Evolutionary conservation across 2,888 invertebrate genomes (phyloP).

Genomic region (Julus scanicus): DNA sequence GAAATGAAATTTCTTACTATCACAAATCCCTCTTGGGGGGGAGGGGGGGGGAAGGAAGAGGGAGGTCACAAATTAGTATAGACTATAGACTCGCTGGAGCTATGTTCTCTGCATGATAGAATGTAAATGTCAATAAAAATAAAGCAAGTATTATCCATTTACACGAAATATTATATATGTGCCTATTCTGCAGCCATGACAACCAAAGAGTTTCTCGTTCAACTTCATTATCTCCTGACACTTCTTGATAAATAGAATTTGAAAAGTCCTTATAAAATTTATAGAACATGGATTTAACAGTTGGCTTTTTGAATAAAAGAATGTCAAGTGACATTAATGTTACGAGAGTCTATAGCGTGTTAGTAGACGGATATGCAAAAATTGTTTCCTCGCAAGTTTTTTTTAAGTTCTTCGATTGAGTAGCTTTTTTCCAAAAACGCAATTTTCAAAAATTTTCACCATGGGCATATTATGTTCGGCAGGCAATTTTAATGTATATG

Average conservation of each 20-base stretch:
- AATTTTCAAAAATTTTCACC: neutral
- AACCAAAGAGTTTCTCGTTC: conserved; percentile 27
- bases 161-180: neutral
- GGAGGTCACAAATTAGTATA: conserved; percentile 23
- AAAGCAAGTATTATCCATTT: conserved; percentile 10
- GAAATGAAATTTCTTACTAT: conserved; percentile 22
- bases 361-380: neutral
- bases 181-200: conserved; percentile 1
- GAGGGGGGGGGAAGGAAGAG: too few species aligned
- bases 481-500: too few species aligned
- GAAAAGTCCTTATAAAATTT: conserved; percentile 22
- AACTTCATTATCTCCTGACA: conserved; percentile 34
- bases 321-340: neutral
- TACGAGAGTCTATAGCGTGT: neutral
- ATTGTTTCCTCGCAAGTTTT: neutral
- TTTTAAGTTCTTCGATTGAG: neutral
- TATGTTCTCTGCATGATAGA: conserved; percentile 1
- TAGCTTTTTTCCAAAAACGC: neutral
- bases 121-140: conserved; percentile 18
- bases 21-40: neutral
- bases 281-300: neutral
- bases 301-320: neutral
- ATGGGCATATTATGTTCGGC: too few species aligned
- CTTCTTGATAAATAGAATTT: conserved; percentile 15
- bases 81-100: conserved; percentile 15